Percentiles rank a stretch among this genome's conserved stretches.
phyloP scores from a whole-genome alignment of 2,888 invertebrate genomes.

The Urechis unicinctus region DNA sequence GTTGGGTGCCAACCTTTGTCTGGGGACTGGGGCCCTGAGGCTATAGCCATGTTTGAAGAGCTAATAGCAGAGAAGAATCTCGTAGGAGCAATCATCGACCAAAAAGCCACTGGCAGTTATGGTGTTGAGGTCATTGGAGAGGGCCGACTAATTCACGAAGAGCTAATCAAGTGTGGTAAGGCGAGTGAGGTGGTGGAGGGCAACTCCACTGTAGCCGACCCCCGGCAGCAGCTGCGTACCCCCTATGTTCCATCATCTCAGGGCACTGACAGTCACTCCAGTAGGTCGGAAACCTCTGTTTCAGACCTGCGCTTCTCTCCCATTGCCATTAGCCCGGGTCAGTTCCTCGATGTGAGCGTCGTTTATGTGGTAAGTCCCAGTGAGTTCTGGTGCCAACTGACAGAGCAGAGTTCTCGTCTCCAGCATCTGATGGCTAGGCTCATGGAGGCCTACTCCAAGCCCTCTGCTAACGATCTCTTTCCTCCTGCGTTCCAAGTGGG shows the following conservation, averaged over 20 bases:
- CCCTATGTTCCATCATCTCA: too few relatives aligned
- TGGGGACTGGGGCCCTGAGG: slow-evolving; percentile 13
- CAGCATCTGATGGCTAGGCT: slow-evolving; percentile 26
- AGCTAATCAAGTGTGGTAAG: not conserved
- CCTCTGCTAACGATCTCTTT: slow-evolving; percentile 13
- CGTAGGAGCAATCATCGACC: slow-evolving; percentile 1
- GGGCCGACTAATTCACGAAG: not conserved
- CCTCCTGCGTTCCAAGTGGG: slow-evolving; percentile 19
- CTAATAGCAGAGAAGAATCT: slow-evolving; percentile 43
- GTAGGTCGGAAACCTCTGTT: not conserved
- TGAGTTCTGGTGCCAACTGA: slow-evolving; percentile 32
- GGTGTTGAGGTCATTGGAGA: not conserved
- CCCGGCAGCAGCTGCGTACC: not conserved
- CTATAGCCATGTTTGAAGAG: slow-evolving; percentile 28
- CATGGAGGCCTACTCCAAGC: slow-evolving; percentile 23
- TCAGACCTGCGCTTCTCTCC: not conserved
- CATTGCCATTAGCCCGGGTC: not conserved
- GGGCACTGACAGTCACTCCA: not conserved
- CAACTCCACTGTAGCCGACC: not conserved
- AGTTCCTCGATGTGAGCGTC: not conserved
- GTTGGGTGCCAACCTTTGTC: slow-evolving; percentile 7
- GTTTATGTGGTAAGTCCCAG: slow-evolving; percentile 20
- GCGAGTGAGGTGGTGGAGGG: not conserved
- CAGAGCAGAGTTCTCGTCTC: slow-evolving; percentile 18
- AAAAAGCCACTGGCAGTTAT: not conserved